phyloP scores from a whole-genome alignment of 2,797 vertebrate species.

The Liasis olivaceus region DNA sequence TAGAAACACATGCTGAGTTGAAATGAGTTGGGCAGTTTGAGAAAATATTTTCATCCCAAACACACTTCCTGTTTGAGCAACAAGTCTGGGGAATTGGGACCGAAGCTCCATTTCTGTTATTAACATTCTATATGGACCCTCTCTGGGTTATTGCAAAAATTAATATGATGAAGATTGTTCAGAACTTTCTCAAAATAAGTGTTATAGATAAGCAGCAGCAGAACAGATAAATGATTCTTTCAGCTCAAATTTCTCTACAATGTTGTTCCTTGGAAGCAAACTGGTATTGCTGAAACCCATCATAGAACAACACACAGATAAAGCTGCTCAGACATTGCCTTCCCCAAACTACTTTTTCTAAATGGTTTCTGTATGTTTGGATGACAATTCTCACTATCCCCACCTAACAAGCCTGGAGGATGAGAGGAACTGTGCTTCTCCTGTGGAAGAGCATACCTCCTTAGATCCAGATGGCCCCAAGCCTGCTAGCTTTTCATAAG shows the following conservation, averaged over 20 bases:
- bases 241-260: background rate
- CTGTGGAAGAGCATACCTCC: background rate
- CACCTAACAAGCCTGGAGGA: background rate
- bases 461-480: background rate
- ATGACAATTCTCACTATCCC: background rate
- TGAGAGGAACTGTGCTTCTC: background rate
- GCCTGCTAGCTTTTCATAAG: background rate
- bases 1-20: background rate
- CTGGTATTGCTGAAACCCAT: background rate
- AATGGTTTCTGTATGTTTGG: background rate
- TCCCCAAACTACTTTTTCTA: background rate
- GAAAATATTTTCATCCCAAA: background rate
- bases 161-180: background rate
- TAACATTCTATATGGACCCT: background rate
- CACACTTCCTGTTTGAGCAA: background rate
- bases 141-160: background rate
- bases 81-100: no score
- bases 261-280: background rate
- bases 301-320: background rate
- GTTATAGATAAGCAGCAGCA: background rate
- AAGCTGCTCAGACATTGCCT: background rate
- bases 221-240: background rate
- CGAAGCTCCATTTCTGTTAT: background rate
- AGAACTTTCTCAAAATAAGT: background rate
- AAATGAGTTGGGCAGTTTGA: background rate